Base-by-base conservation (phyloP, 2,113 vertebrate species). In the Petrocephalus zakoni region DNA sequence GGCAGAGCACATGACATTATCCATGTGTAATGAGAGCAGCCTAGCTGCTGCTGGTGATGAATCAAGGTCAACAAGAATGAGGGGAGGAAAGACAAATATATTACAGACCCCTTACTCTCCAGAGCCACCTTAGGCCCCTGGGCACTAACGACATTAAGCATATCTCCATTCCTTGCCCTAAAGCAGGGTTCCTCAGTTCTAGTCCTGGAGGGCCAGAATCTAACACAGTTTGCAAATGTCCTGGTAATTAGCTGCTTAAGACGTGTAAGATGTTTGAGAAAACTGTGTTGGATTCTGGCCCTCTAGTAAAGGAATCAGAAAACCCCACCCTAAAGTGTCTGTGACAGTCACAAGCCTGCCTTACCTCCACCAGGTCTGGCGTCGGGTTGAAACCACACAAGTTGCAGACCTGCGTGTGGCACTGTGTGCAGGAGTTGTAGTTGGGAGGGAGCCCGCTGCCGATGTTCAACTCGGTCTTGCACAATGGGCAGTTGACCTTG, bases 311-410 rank as follows among this genome's bases (percentile, higher is more conserved):
- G 58, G 22, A 25, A 64, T 64, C n/a, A 9, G 11, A 8, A 2
- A 64, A 64, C 22, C 58, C 58, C n/a, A 9, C 22, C 58, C 13
- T 86, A 22, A 21, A 22, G 64, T 37, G 25, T 29, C 42, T n/a
- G 0, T 61, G 53, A 64, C 17, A 53, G 8, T 15, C 25, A 68
- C 55, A 68, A 13, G 47, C 86, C 97, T 97, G 47, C 86, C 97
- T 97, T 98, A 99, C 98, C 97, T 99, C 97, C 13, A 97, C 95
- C 83, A 99, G 93, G 90, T 99, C 98, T 89, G 98, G 98, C 0
- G 97, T 97, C 22, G 98, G 98, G 94, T 99, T 99, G 95, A 99
- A 99, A 93, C 98, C 98, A 90, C 98, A 99, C 95, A 98, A 95
- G 94, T 97, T 99, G 97, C 98, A 99, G 95, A 99, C 98, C 94